These are phyloP conservation scores for Andrena flavipes DNA, from an alignment of 2,888 invertebrate species.

Conservation along the genomic window DNA sequence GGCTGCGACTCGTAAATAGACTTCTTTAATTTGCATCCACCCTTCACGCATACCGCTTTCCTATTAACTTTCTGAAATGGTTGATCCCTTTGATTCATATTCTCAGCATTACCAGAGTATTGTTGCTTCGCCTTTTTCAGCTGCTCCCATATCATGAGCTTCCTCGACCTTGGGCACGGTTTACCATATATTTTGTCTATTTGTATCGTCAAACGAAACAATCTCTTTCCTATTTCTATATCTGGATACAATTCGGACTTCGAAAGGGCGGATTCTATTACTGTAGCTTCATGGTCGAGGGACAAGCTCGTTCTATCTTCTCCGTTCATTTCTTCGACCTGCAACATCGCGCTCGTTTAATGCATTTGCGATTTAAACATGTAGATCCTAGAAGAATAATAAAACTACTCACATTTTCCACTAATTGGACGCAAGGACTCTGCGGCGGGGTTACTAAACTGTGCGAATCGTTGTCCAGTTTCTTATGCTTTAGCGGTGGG, in stretches of 20 bases:
- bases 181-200: constrained; percentile 78
- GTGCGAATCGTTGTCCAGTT: constrained; percentile 53
- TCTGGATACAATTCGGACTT: constrained; percentile 21
- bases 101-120: background rate
- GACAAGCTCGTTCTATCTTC: constrained; percentile 26
- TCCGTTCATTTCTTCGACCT: constrained; percentile 37
- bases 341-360: background rate
- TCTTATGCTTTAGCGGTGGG: constrained; percentile 50
- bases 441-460: constrained; percentile 45
- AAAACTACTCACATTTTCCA: constrained; percentile 47
- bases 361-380: background rate
- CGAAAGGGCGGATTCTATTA: constrained; percentile 40
- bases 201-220: constrained; percentile 77
- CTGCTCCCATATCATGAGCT: constrained; percentile 30
- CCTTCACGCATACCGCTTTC: constrained; percentile 47
- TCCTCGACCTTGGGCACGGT: constrained; percentile 74
- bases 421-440: constrained; percentile 40
- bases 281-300: background rate
- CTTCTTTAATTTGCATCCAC: constrained; percentile 67
- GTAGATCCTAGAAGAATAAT: background rate
- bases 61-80: constrained; percentile 15
- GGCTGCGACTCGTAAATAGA: constrained; percentile 53
- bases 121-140: constrained; percentile 35
- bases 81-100: constrained; percentile 1
- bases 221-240: constrained; percentile 35